Base-by-base conservation (phyloP, 1,140 invertebrate genomes). In the Conus ventricosus region DNA sequence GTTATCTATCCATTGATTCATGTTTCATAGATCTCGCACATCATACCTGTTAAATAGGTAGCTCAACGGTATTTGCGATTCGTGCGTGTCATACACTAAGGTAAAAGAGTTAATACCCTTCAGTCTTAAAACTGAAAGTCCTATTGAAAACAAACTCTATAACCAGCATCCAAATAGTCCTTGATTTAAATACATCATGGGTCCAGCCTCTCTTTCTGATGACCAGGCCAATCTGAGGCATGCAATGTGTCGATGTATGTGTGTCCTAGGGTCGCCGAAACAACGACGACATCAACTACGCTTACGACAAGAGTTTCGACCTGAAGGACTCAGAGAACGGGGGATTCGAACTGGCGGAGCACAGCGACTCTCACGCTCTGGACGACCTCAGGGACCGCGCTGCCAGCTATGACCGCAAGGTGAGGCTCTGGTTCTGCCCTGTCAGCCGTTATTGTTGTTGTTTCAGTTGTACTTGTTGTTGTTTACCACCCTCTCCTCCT, bases 241-340 rank as follows among this genome's bases (percentile, higher is more conserved):
- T 39, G 39, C 39, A 39, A 39, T 39, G 39, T 39, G 39, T 39
- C 57, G 57, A 8, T 60, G 57, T 6, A 13, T 60, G 57, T 60
- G 8, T 60, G 57, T 60, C 27, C 17, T 17, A 85, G 54, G 88
- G 88, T 78, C 82, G 83, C 27, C 82, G 82, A n/a, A 84, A 85
- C 54, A 76, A 85, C 53, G 88, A 88, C 75, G 75, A 81, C 75
- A 85, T 85, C 17, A 54, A 84, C 39, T 88, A 88, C 75, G 88
- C 81, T 25, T 88, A 84, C 75, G 88, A 88, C 84, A 88, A 88
- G 88, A 88, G 75, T 27, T 88, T 88, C 88, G 71, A 88, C 71
- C 82, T 80, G 71, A 83, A 55, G 63, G 84, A 85, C 39, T 60
- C 54, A 1, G 84, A 85, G 54, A 85, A 88, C 71, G 88, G 88